Evolutionary conservation across 2,113 vertebrate species (phyloP), one percentile per base, ranked within the genome.

Genomic region (Oryzias celebensis): DNA sequence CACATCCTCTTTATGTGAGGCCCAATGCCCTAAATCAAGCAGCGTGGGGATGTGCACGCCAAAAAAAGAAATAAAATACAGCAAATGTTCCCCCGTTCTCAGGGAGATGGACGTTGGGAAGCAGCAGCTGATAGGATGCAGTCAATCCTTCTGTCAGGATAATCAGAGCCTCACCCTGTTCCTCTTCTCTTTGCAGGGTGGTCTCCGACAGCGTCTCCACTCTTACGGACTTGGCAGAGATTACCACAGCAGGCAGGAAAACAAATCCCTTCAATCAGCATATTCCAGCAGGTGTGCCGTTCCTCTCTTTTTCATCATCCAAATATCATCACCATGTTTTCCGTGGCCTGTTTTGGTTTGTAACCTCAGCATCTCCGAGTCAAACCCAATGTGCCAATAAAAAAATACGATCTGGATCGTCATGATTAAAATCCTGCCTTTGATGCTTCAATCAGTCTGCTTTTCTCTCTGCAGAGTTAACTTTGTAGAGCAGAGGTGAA

Each of bases 251-350:
- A 52, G 78, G 77, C 68, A 80, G 82, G 80, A 87, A 83, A 59
- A 52, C 42, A n/a, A 60, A 80, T 81, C 64, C 66, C 45, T 61
- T 83, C 59, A 58, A 69, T 90, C 89, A 84, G 81, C 81, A 80
- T 58, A 82, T 90, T 87, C 77, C 65, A 84, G 84, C 76, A 87
- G 82, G 88, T 91, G 82, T 77, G 73, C 62, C 43, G 12, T 50
- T 53, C 53, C 12, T 72, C 67, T 54, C 12, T 14, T 42, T 52
- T 62, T 18, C 61, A 50, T 59, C 56, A 62, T 60, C n/a, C 44
- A 43, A 41, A 24, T 60, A 24, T 49, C 45, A 43, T 47, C 36
- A 47, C 20, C 52, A 10, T 20, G 54, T 42, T 24, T 50, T 26
- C 45, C 36, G 63, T 58, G 61, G 53, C 24, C 73, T 43, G 47